These are phyloP conservation scores for Drosophila buzzatii DNA, from an alignment of 2,888 invertebrate species.

Conservation along the genomic window DNA sequence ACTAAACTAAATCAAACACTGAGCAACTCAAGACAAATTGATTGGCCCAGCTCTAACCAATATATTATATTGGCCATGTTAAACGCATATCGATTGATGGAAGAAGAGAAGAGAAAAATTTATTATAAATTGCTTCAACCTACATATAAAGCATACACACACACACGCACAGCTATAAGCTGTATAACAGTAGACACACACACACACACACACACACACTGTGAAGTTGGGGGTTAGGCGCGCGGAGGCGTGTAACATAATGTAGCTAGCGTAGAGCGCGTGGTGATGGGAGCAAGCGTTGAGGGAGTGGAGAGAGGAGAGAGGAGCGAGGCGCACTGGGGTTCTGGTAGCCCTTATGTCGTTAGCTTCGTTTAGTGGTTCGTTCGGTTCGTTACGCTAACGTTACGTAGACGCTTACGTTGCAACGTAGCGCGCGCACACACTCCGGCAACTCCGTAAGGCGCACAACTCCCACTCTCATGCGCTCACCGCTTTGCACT, in stretches of 20 bases:
- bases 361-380: slow-evolving; percentile 66
- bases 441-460: slow-evolving; percentile 40
- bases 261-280: slow-evolving; percentile 26
- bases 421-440: slow-evolving; percentile 50
- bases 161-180: slow-evolving; percentile 70
- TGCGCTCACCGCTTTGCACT: slow-evolving; percentile 7
- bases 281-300: background rate
- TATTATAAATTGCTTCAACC: slow-evolving; percentile 83
- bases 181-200: slow-evolving; percentile 63
- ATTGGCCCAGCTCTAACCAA: background rate
- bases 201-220: slow-evolving; percentile 36
- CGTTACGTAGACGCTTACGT: slow-evolving; percentile 53
- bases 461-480: slow-evolving; percentile 45
- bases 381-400: slow-evolving; percentile 28
- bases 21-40: background rate
- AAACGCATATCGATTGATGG: slow-evolving; percentile 79
- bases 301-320: slow-evolving; percentile 3
- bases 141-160: slow-evolving; percentile 74
- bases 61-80: slow-evolving; percentile 27
- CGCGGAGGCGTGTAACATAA: slow-evolving; percentile 54
- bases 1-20: background rate
- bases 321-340: background rate
- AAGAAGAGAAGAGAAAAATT: slow-evolving; percentile 60
- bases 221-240: slow-evolving; percentile 36
- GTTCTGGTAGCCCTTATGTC: slow-evolving; percentile 42